A percentile compares a stretch with the other conserved stretches of the same genome.
Conservation (phyloP, 2,113 vertebrate species). For the Panurus biarmicus region DNA sequence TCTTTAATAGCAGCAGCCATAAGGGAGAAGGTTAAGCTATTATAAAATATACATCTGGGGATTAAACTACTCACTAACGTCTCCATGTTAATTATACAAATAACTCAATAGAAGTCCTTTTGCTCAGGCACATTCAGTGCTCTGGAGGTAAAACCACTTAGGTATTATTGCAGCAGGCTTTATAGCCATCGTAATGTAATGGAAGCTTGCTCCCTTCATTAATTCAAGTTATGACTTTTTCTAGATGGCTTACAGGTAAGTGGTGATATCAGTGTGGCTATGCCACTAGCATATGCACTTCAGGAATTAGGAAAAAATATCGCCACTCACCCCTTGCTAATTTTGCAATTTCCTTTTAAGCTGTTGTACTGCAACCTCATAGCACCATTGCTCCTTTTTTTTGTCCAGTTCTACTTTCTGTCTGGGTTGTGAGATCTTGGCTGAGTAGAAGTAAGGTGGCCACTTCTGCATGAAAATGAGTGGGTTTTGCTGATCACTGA, state of each 20-base stretch:
- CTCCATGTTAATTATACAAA: neutral
- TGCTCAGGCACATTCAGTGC: neutral
- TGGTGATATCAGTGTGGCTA: neutral
- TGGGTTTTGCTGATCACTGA: neutral
- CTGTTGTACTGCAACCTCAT: neutral
- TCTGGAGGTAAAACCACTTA: neutral
- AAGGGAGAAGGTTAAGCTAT: neutral
- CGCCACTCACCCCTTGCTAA: neutral
- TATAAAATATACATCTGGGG: neutral
- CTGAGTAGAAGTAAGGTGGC: neutral
- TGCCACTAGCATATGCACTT: neutral
- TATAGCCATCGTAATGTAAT: neutral
- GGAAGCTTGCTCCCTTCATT: neutral
- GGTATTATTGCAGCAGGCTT: neutral
- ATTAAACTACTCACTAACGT: neutral
- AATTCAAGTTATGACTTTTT: neutral
- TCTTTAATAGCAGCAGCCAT: neutral
- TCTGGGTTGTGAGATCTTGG: neutral
- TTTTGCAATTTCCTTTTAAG: constrained; percentile 24
- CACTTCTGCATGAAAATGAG: constrained; percentile 7
- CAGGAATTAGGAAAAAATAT: neutral
- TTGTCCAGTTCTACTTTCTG: neutral
- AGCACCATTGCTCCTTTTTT: neutral
- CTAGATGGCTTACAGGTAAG: neutral
- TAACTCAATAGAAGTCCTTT: neutral